Conservation (phyloP, 2,888 invertebrate genomes). For the Drosophila atripex region DNA sequence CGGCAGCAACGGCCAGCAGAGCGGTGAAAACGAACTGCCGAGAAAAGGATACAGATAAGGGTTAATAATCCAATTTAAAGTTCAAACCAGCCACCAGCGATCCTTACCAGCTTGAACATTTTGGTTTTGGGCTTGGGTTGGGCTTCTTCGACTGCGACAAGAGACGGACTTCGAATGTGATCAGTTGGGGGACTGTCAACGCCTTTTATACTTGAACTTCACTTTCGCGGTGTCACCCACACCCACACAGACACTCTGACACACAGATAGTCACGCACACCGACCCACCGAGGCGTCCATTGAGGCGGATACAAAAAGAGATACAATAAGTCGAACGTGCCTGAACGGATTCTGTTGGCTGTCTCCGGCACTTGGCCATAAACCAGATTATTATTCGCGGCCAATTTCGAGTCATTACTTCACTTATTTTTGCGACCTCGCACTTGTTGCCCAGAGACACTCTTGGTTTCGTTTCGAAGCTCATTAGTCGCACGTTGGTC, state of each 20-base stretch:
- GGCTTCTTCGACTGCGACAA: conserved; percentile 77
- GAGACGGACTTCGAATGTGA: conserved; percentile 61
- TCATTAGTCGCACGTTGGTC: conserved; percentile 61
- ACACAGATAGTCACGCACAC: conserved; percentile 15
- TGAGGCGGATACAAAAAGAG: conserved; percentile 56
- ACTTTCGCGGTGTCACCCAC: conserved; percentile 43
- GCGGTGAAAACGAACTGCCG: conserved; percentile 79
- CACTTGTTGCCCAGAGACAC: conserved; percentile 55
- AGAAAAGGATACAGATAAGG: background rate
- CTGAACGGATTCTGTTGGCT: conserved; percentile 66
- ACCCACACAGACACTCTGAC: conserved; percentile 9
- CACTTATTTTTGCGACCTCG: conserved; percentile 52
- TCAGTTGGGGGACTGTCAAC: conserved; percentile 48
- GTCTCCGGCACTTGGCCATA: conserved; percentile 34
- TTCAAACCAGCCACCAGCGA: background rate
- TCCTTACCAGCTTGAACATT: conserved; percentile 83
- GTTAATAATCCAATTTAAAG: background rate
- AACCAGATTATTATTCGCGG: conserved; percentile 75
- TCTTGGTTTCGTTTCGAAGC: conserved; percentile 72
- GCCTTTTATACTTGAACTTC: conserved; percentile 81
- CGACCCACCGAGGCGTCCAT: conserved; percentile 23
- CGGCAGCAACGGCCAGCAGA: conserved; percentile 81
- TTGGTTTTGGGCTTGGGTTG: conserved; percentile 56
- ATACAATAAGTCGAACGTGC: conserved; percentile 59
- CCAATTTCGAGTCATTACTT: conserved; percentile 56